Conservation (phyloP, 2,888 invertebrate species). For the Patella caerulea region DNA sequence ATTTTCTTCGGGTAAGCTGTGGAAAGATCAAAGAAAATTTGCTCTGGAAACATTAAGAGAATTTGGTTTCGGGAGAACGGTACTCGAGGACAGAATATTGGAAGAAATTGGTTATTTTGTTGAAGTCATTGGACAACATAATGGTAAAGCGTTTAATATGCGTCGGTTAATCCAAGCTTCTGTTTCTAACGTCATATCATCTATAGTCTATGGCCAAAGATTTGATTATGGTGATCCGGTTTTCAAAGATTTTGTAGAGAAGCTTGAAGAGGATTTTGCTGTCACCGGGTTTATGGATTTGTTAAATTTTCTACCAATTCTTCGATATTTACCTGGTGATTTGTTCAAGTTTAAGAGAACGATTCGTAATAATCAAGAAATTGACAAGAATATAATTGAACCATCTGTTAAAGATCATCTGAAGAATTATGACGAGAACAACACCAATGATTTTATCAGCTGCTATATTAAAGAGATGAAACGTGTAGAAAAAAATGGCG, state of each 20-base stretch:
- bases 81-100: slow-evolving; percentile 20
- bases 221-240: too few species aligned
- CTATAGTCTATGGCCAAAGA: too few species aligned
- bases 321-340: slow-evolving; percentile 44
- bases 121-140: slow-evolving; percentile 1
- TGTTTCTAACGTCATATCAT: too few species aligned
- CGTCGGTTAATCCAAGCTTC: slow-evolving; percentile 1
- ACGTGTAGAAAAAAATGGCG: too few species aligned
- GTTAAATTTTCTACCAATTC: slow-evolving; percentile 31
- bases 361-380: slow-evolving; percentile 13
- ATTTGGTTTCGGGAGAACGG: slow-evolving; percentile 21
- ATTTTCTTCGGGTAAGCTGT: slow-evolving; percentile 13
- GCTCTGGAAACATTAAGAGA: slow-evolving; percentile 19
- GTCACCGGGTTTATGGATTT: background rate
- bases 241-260: too few species aligned
- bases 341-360: slow-evolving; percentile 34
- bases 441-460: too few species aligned
- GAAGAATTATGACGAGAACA: slow-evolving; percentile 34
- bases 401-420: slow-evolving; percentile 30
- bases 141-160: slow-evolving; percentile 12
- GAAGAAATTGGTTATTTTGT: slow-evolving; percentile 19
- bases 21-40: slow-evolving; percentile 26
- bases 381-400: slow-evolving; percentile 22
- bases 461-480: too few species aligned
- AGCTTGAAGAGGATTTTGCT: too few species aligned